Base-by-base conservation (phyloP, 2,113 vertebrate species). In the Chaetodon auriga region DNA sequence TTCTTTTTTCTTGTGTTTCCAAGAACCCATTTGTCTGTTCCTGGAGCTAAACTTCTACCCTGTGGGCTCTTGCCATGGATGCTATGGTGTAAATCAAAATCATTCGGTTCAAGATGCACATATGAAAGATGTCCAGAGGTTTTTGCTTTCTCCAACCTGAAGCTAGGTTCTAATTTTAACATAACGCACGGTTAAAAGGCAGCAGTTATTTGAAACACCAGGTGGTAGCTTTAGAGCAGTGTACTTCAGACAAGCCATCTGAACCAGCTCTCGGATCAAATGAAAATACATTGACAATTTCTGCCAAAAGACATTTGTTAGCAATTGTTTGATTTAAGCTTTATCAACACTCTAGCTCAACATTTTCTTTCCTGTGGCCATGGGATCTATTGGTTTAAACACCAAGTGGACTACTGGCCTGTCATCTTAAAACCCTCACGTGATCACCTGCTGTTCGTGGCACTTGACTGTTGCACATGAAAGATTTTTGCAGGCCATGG, bases 1-100 rank as follows among this genome's bases (percentile, higher is more conserved):
- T 64, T 73, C 45, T 51, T 55, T 62, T 65, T 72, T 71, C 57
- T 71, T 84, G 57, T 58, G 54, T 85, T 83, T 90, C 69, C 68
- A 81, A 81, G 43, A 81, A 83, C 81, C 75, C 57, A 77, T 84
- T 87, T 78, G 62, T 13, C 70, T 70, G 48, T 66, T 73, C 74
- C 23, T 16, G 48, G 58, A 86, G 81, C 76, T 65, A 74, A 71
- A 81, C 80, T 18, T 78, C 18, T 62, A 14, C 71, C 68, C 41
- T 46, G 36, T 5, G 48, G 46, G 25, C 68, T 57, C 41, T 45
- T 69, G 66, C 45, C 48, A 25, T 38, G 21, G 69, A 35, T 66
- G 79, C 25, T 75, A 15, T 57, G n/a, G 60, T 60, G 68, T 65
- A 83, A 89, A 84, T 81, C 43, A 80, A 65, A 86, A 53, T 36